Base-by-base conservation (phyloP, 2,888 invertebrate genomes). In the Limnephilus auricula region DNA sequence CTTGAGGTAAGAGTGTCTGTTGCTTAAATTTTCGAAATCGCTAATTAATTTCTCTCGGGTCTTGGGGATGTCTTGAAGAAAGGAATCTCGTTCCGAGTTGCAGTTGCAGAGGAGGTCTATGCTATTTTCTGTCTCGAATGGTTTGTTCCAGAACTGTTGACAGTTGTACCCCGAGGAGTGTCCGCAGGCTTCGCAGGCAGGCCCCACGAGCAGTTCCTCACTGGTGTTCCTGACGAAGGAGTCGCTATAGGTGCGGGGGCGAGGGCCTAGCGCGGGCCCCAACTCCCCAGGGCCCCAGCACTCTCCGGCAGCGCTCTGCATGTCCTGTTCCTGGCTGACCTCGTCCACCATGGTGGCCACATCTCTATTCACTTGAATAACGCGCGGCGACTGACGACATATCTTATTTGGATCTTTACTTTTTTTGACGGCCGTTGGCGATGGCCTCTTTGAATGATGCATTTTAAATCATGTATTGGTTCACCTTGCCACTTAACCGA, bases 211-310 rank as follows among this genome's bases (percentile, higher is more conserved):
- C 1, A 96, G 94, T 93, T 96, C 96, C 40, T 96, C 95, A 93
- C 96, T 96, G 79, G 95, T 95, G 93, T 96, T 96, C 92, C 95
- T 94, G 92, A 96, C 95, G 93, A 96, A 96, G 88, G 96, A 96
- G 91, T 96, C 96, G 93, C 96, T 96, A 93, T 96, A 95, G 6
- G 96, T 96, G 34, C 96, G 94, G 13, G 96, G 96, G 89, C 96
- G 95, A 93, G 95, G 95, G 93, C 95, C 93, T 9, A 25, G 25
- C 92, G 50, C 93, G 93, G 31, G 90, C 93, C 95, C 93, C 89
- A 32, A 37, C 92, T 40, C 93, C 92, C 30, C 90, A 94, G 32
- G 89, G 84, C n/a, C 90, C n/a, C 88, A 78, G 12, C 82, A 79
- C 18, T 78, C 89, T 25, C 84, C 87, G 13, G 37, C 78, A 5